Conservation (phyloP, 2,888 invertebrate genomes). For the Tenthredo livida region DNA sequence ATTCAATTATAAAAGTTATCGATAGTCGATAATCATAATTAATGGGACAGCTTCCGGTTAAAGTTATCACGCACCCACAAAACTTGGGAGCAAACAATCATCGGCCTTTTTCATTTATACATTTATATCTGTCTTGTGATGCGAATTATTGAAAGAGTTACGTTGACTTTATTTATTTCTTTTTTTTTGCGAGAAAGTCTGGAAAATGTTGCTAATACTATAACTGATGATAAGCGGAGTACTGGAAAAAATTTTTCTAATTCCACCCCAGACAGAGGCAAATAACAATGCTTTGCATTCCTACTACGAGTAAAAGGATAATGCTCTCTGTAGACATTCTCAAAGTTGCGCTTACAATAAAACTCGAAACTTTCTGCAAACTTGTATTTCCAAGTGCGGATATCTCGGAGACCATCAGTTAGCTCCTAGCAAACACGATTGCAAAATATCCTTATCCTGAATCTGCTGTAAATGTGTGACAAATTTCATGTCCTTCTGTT, state of each 20-base stretch:
- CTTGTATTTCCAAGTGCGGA: conserved; percentile 1
- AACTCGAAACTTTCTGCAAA: not conserved
- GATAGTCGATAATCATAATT: not conserved
- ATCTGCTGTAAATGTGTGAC: not conserved
- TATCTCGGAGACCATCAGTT: conserved; percentile 5
- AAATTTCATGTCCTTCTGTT: not conserved
- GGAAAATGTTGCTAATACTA: not conserved
- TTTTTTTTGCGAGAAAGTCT: not conserved
- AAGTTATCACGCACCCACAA: not conserved
- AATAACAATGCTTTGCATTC: not conserved
- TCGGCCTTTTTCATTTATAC: not conserved
- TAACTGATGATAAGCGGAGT: not conserved
- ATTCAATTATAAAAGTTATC: not conserved
- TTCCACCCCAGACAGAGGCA: not conserved
- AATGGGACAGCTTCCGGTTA: not conserved
- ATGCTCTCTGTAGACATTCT: not conserved
- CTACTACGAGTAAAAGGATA: not conserved
- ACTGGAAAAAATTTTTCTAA: not conserved
- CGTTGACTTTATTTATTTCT: not conserved
- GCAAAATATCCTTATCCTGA: not conserved
- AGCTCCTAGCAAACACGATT: not conserved
- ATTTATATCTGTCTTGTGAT: not conserved
- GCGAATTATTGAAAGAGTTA: not conserved
- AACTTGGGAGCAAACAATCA: not conserved
- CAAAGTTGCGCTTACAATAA: not conserved